phyloP scores from a whole-genome alignment of 1,140 invertebrate species.

The Aphelinus certus region DNA sequence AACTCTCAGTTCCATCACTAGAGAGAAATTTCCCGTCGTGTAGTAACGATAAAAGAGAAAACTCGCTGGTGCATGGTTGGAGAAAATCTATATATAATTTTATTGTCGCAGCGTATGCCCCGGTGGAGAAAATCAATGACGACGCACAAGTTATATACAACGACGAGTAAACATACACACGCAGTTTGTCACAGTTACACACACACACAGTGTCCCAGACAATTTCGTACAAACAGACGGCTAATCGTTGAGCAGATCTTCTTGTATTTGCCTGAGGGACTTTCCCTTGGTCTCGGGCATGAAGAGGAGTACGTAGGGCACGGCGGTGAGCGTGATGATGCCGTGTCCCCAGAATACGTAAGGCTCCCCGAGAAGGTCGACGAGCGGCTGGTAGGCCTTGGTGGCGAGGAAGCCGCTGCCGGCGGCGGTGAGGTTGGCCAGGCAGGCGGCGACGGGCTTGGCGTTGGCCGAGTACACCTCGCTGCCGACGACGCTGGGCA shows the following conservation, averaged over 20 bases:
- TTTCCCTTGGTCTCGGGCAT: conserved; percentile 86
- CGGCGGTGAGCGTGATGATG: conserved; percentile 66
- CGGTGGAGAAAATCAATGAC: no score
- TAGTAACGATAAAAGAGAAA: no score
- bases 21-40: no score
- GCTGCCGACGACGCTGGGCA: conserved; percentile 77
- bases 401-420: conserved; percentile 77
- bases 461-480: conserved; percentile 77
- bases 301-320: conserved; percentile 71
- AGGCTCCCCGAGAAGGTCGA: conserved; percentile 65
- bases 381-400: conserved; percentile 74
- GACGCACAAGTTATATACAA: no score
- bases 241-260: conserved; percentile 32
- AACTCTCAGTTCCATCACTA: no score
- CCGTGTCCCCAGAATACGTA: conserved; percentile 44
- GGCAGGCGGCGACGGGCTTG: conserved; percentile 73
- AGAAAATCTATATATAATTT: no score
- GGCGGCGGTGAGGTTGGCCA: conserved; percentile 77
- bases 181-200: no score
- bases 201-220: no score
- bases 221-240: no score
- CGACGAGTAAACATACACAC: no score
- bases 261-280: conserved; percentile 66
- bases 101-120: no score
- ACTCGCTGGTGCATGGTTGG: no score